A percentile compares a stretch with the other conserved stretches of the same genome.
Evolutionary conservation across 2,113 vertebrate genomes (phyloP).

Genomic region (Potamarius usumacintae): DNA sequence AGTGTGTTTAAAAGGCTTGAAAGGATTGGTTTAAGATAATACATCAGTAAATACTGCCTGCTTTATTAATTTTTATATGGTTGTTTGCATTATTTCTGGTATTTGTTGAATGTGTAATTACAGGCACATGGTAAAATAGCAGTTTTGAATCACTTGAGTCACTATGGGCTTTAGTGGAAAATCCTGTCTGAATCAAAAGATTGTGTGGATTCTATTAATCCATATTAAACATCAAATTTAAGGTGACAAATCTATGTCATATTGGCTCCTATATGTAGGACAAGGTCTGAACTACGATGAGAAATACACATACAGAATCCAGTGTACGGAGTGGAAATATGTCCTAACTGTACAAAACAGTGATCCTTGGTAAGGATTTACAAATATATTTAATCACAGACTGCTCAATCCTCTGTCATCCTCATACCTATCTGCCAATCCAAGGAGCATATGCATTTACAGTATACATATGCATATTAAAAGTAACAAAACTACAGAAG

Average conservation of each 20-base stretch:
- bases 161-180: background rate
- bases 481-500: background rate
- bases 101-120: background rate
- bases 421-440: conserved; percentile 2
- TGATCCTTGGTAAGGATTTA: background rate
- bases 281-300: background rate
- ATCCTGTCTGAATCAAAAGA: background rate
- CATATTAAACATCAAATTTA: conserved; percentile 42
- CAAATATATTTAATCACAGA: background rate
- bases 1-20: background rate
- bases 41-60: background rate
- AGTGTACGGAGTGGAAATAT: background rate
- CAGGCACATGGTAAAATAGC: background rate
- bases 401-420: background rate
- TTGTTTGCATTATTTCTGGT: background rate
- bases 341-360: background rate
- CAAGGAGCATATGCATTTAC: background rate
- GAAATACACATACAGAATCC: background rate
- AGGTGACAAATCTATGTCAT: conserved; percentile 41
- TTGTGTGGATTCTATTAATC: conserved; percentile 13
- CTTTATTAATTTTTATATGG: background rate
- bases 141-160: background rate
- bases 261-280: conserved; percentile 5
- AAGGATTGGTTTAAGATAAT: background rate
- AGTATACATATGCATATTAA: no score